Base-by-base conservation (phyloP, 2,888 invertebrate genomes). In the Tenthredo amoena region DNA sequence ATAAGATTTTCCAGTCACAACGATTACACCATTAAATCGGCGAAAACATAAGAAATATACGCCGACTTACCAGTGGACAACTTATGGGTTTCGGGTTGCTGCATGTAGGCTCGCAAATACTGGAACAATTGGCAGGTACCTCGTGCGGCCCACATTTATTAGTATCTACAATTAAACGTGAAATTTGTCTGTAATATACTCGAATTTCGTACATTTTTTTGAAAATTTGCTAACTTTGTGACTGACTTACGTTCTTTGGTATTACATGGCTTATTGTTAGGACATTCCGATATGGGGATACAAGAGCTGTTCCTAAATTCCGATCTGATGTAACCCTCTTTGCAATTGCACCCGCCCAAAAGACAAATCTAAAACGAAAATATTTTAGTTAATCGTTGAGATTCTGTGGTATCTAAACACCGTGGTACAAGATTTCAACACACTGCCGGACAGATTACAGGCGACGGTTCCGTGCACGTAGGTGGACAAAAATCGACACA, bases 311-410 rank as follows among this genome's bases (percentile, higher is more conserved):
- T 21, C 18, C 4, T 50, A 31, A 31, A 18, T 2, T 31, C 18
- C 15, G 47, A 26, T 77, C 77, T 21, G 7, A 77, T 50, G 77
- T 50, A 77, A 77, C 55, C 55, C 31, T 31, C 4, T n/a, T 50
- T 4, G 31, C 77, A 77, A 12, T 47, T 31, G 31, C 77, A 77
- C 15, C 55, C 50, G 5, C 18, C 31, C 31, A 7, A 5, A 18
- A 77, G 1, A 50, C 77, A 77, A 77, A 77, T 55, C 55, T 77
- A 34, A n/a, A 77, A 55, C 18, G 15, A 31, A 0, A 50, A 47
- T 50, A 18, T 26, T 77, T 31, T 18, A 40, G n/a, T 18, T 77
- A 50, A 43, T 40, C 21, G 9, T 43, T n/a, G 40, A 43, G 72
- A 10, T 43, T 72, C 40, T 72, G 40, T 72, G 21, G 43, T 40